phyloP scores from a whole-genome alignment of 2,797 vertebrate species.

The Chelon labrosus region DNA sequence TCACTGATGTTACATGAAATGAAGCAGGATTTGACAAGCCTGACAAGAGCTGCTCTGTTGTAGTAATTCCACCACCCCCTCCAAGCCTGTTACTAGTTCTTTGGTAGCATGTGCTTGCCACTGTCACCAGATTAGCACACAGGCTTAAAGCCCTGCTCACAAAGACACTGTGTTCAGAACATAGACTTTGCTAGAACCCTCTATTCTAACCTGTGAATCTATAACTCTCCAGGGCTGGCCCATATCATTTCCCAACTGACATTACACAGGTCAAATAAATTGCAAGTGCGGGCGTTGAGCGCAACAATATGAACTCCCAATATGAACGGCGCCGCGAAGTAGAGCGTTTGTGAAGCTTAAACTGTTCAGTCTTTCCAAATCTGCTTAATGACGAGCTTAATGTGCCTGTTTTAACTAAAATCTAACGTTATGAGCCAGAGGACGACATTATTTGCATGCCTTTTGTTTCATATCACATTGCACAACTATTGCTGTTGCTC shows the following conservation, averaged over 20 bases:
- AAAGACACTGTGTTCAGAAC: constrained; percentile 77
- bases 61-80: constrained; percentile 68
- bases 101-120: constrained; percentile 75
- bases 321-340: constrained; percentile 3
- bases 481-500: background rate
- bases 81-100: constrained; percentile 61
- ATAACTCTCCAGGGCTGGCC: constrained; percentile 25
- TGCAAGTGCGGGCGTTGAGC: constrained; percentile 27
- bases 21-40: constrained; percentile 47
- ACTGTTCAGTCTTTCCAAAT: background rate
- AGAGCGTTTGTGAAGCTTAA: constrained; percentile 20
- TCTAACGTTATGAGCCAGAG: background rate
- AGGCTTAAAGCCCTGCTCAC: constrained; percentile 74
- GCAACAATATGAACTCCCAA: constrained; percentile 24
- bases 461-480: background rate
- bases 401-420: background rate
- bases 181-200: constrained; percentile 63
- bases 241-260: constrained; percentile 42
- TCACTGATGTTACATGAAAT: constrained; percentile 25
- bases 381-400: background rate
- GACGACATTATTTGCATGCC: background rate
- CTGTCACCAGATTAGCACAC: constrained; percentile 79
- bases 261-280: constrained; percentile 44
- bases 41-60: constrained; percentile 61
- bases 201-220: constrained; percentile 51